These are phyloP conservation scores for Bujurquina vittata DNA, from an alignment of 2,113 vertebrate genomes.

Conservation along the genomic window DNA sequence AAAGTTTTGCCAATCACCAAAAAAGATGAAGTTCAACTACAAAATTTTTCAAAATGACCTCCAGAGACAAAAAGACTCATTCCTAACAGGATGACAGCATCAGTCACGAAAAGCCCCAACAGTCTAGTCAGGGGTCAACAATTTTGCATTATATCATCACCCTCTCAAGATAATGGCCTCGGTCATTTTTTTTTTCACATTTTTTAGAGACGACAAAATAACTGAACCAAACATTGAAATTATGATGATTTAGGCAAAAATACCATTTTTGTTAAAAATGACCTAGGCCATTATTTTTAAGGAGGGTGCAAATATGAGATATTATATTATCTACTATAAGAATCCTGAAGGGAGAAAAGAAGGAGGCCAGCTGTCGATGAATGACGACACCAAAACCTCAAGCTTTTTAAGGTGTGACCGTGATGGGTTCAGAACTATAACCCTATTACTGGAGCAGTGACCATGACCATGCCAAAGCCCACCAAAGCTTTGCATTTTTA, in stretches of 20 bases:
- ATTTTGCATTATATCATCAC: background rate
- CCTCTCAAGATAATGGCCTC: too few relatives aligned
- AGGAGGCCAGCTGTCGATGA: background rate
- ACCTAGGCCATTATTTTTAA: too few relatives aligned
- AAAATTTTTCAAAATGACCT: background rate
- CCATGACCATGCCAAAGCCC: too few relatives aligned
- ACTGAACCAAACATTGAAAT: too few relatives aligned
- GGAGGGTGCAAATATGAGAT: background rate
- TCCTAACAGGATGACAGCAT: background rate
- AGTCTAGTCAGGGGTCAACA: background rate
- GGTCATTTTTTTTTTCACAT: too few relatives aligned
- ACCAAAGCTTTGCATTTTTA: too few relatives aligned
- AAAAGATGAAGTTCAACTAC: background rate
- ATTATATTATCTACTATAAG: background rate
- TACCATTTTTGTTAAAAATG: too few relatives aligned
- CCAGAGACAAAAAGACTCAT: background rate
- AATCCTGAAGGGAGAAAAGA: background rate
- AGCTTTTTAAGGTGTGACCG: rapidly evolving
- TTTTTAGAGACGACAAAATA: too few relatives aligned
- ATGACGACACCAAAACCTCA: background rate
- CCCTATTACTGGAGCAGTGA: too few relatives aligned
- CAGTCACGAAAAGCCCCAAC: background rate
- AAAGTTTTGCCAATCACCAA: background rate
- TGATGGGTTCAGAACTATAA: background rate
- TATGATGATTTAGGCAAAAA: too few relatives aligned